Conservation (phyloP, 1,140 invertebrate species). For the Bursaphelenchus mucronatus region DNA sequence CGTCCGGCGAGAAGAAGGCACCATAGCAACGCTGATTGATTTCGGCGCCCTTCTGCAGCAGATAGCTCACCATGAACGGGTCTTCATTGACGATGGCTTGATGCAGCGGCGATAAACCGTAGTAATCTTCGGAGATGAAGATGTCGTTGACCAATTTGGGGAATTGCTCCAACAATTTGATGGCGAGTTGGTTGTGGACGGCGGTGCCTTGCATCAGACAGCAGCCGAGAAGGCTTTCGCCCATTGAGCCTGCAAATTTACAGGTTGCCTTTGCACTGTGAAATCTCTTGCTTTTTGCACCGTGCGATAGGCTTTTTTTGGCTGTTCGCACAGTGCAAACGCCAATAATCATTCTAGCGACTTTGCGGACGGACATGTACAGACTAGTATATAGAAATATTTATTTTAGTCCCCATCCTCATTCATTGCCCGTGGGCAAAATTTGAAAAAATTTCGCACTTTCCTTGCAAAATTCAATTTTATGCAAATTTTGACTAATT, state of each 20-base stretch:
- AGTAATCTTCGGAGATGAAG: slow-evolving; percentile 92
- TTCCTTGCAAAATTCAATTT: too few relatives aligned
- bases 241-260: slow-evolving; percentile 70
- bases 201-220: slow-evolving; percentile 85
- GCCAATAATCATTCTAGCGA: slow-evolving; percentile 1
- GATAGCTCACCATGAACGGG: slow-evolving; percentile 88
- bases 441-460: too few relatives aligned
- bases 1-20: slow-evolving; percentile 92
- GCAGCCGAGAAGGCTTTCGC: slow-evolving; percentile 86
- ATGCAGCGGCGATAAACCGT: slow-evolving; percentile 76
- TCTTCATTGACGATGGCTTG: slow-evolving; percentile 97
- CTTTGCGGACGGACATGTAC: too few relatives aligned
- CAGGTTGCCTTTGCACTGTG: too few relatives aligned
- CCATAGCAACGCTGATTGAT: slow-evolving; percentile 83
- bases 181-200: slow-evolving; percentile 84
- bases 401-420: too few relatives aligned
- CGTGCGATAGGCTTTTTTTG: too few relatives aligned
- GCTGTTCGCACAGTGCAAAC: too few relatives aligned
- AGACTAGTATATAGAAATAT: too few relatives aligned
- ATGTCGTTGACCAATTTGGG: slow-evolving; percentile 92
- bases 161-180: slow-evolving; percentile 78
- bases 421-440: too few relatives aligned
- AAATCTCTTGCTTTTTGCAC: too few relatives aligned
- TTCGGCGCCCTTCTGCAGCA: slow-evolving; percentile 82
- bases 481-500: too few relatives aligned